Conservation (phyloP, 2,888 invertebrate genomes). For the Drosophila meridionalis region DNA sequence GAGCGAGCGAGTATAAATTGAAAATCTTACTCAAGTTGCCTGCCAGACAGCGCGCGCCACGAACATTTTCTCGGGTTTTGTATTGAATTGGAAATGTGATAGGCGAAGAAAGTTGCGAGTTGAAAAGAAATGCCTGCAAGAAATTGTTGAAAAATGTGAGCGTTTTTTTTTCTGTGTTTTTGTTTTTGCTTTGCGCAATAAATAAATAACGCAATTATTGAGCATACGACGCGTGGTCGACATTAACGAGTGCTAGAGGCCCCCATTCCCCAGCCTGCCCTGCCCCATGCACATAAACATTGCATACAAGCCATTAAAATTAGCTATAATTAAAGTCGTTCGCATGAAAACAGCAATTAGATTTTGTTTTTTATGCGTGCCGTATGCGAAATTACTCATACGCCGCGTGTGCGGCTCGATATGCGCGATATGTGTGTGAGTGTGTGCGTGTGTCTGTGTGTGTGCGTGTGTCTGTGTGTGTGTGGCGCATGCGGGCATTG, state of each 20-base stretch:
- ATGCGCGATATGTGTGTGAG: not conserved
- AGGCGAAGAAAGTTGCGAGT: constrained; percentile 43
- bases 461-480: constrained; percentile 2
- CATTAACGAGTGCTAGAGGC: constrained; percentile 25
- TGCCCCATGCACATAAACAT: constrained; percentile 25
- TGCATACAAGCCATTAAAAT: constrained; percentile 69
- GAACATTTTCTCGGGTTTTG: constrained; percentile 37
- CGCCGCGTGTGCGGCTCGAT: constrained; percentile 34
- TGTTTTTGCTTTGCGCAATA: constrained; percentile 4
- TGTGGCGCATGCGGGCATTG: constrained; percentile 45
- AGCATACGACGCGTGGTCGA: constrained; percentile 62
- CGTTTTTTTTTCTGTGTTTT: not conserved
- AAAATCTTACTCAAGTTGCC: constrained; percentile 71
- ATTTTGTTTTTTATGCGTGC: constrained; percentile 35
- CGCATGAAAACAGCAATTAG: constrained; percentile 62
- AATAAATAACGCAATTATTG: constrained; percentile 23
- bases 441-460: not conserved
- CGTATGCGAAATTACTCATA: constrained; percentile 50
- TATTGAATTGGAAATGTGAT: constrained; percentile 72
- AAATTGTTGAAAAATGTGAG: constrained; percentile 25
- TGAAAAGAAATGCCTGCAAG: constrained; percentile 1
- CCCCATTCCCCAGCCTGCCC: not conserved
- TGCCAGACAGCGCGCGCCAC: constrained; percentile 13
- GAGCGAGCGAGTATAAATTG: constrained; percentile 56
- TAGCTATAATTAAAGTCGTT: constrained; percentile 71